These are phyloP conservation scores for Leptobrachium ailaonicum DNA, from an alignment of 2,113 vertebrate genomes.

Conservation along the genomic window DNA sequence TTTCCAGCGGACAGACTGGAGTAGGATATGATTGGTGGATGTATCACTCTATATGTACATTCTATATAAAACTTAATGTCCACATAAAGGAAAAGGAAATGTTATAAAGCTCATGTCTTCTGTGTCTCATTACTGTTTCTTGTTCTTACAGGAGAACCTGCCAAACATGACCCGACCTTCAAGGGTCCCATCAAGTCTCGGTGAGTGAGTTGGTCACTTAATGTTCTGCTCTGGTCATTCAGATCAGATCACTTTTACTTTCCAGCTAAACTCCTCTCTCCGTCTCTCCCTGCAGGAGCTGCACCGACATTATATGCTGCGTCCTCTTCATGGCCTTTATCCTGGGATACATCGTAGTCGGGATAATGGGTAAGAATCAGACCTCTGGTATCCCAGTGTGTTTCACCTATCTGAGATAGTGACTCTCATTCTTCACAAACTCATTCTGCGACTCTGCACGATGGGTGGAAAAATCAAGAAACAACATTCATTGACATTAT, in stretches of 20 bases:
- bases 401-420: no score
- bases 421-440: no score
- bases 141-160: slow-evolving; percentile 68
- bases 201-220: slow-evolving; percentile 56
- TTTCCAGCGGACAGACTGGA: no score
- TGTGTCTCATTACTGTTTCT: neutral
- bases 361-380: slow-evolving; percentile 75
- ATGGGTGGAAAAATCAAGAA: no score
- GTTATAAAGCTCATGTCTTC: neutral
- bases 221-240: neutral
- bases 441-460: no score
- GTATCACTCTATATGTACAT: no score
- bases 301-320: slow-evolving; percentile 86
- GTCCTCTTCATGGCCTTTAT: slow-evolving; percentile 78
- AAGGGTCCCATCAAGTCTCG: slow-evolving; percentile 81
- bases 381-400: no score
- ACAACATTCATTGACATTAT: no score
- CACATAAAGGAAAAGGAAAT: no score
- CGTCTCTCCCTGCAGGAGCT: slow-evolving; percentile 68
- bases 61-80: no score
- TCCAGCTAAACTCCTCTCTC: neutral
- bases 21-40: no score
- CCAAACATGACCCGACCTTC: slow-evolving; percentile 73
- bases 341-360: slow-evolving; percentile 76
- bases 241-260: neutral